A percentile compares a stretch with the other conserved stretches of the same genome.
Conservation (phyloP, 1,140 invertebrate species). For the Phocides pigmalion region DNA sequence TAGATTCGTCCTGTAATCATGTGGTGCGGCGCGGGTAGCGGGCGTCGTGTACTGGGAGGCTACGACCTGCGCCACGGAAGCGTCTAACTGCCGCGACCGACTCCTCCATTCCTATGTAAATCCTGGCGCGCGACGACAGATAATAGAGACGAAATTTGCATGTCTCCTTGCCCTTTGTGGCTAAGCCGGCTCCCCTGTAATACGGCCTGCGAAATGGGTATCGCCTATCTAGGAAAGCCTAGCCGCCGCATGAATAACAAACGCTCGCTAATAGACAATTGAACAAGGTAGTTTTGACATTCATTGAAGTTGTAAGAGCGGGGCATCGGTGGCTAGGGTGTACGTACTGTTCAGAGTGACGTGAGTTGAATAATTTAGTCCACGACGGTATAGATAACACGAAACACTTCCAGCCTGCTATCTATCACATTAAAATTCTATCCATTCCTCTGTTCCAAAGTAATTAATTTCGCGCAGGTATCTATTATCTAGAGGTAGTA, state of each 20-base stretch:
- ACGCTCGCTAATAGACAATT: constrained; percentile 58
- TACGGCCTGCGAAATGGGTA: constrained; percentile 50
- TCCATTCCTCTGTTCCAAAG: constrained; percentile 46
- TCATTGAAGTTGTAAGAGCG: constrained; percentile 49
- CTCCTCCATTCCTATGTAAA: constrained; percentile 79
- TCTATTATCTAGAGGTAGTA: constrained; percentile 17
- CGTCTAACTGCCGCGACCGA: constrained; percentile 59
- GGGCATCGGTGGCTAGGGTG: constrained; percentile 31
- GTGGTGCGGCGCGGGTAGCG: constrained; percentile 38
- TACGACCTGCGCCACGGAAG: constrained; percentile 49
- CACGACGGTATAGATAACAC: constrained; percentile 46
- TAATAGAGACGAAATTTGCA: constrained; percentile 74
- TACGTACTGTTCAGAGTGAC: constrained; percentile 44
- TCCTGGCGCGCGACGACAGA: constrained; percentile 63
- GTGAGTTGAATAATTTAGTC: constrained; percentile 64
- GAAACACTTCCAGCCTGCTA: constrained; percentile 49
- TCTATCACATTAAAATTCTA: constrained; percentile 62
- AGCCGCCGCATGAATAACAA: constrained; percentile 61
- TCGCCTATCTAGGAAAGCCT: constrained; percentile 52
- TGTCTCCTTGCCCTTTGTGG: constrained; percentile 69
- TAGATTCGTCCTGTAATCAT: constrained; percentile 63
- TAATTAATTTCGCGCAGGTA: constrained; percentile 45
- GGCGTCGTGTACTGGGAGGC: constrained; percentile 31
- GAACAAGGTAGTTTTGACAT: constrained; percentile 58
- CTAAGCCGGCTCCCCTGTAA: constrained; percentile 52